Evolutionary conservation across 2,113 vertebrate genomes (phyloP), one percentile per base, ranked within the genome.

Genomic region (Girardinichthys multiradiatus): DNA sequence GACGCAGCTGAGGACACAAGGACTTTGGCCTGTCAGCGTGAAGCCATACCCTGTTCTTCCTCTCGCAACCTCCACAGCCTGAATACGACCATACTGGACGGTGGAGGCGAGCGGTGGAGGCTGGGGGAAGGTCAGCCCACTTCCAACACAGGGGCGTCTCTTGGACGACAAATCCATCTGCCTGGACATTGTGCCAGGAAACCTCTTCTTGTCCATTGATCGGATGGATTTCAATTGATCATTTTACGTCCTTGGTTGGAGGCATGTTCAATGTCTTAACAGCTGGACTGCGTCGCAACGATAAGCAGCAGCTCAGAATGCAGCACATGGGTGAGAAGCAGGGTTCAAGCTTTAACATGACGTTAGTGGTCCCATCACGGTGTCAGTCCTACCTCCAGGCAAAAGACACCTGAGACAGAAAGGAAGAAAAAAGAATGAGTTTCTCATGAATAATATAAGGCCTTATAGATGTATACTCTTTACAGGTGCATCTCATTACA

Each of bases 31-130:
- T 0, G 96, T 94, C 12, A 99, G 94, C 0, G 97, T 98, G 78
- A 99, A 99, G 0, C 98, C 98, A 10, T 99, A 99, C 13, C 97
- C 98, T 0, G 96, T 94, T 72, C 96, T 91, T 26, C 98, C 97
- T 61, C 98, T 92, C 0, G 97, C 98, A 31, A 99, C 96, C 86
- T 99, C 97, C 84, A 99, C 97, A 0, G 90, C 95, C 57, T 96
- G 93, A 74, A 96, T 84, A 12, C 95, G 94, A 1, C 89, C 84
- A 64, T 88, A 89, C 72, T 86, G 89, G 42, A 7, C 7, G 11
- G 76, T 76, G 37, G 81, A 58, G 11, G 80, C 42, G 10, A 64
- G 13, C 4, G 57, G 69, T 0, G 71, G 57, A 37, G 83, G 76
- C 30, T 83, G 87, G 5, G 81, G 37, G 62, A 85, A 70, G 39